These are phyloP conservation scores for Myrmecobius fasciatus DNA, from an alignment of 2,113 vertebrate species.

Conservation along the genomic window DNA sequence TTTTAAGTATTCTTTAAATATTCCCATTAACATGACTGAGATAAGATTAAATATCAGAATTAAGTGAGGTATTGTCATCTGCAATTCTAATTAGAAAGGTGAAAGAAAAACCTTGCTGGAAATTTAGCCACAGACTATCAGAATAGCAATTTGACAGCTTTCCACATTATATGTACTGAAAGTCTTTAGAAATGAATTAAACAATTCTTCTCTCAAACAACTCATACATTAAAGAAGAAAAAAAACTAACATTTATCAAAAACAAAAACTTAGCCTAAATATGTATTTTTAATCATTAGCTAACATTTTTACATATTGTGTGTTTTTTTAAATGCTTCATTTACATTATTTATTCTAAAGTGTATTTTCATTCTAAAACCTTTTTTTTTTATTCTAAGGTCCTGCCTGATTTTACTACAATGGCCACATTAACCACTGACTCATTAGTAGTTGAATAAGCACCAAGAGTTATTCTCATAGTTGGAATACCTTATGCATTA, in stretches of 20 bases:
- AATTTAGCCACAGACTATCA: background rate
- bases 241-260: constrained; percentile 9
- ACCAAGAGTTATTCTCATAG: background rate
- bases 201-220: constrained; percentile 45
- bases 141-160: constrained; percentile 1
- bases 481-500: background rate
- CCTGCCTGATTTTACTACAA: background rate
- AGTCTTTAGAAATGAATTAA: constrained; percentile 33
- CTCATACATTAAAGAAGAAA: constrained; percentile 35
- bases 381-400: background rate
- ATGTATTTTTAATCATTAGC: constrained; percentile 29
- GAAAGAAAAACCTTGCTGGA: constrained; percentile 30
- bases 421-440: background rate
- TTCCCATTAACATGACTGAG: background rate
- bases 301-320: constrained; percentile 7
- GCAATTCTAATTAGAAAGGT: background rate
- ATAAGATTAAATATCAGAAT: constrained; percentile 32
- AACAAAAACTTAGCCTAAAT: constrained; percentile 17
- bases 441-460: background rate
- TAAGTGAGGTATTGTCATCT: constrained; percentile 26
- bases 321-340: background rate
- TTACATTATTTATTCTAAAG: background rate
- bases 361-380: background rate
- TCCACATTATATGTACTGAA: constrained; percentile 5
- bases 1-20: constrained; percentile 20